phyloP scores from a whole-genome alignment of 2,113 vertebrate species.

The Lepisosteus oculatus region DNA sequence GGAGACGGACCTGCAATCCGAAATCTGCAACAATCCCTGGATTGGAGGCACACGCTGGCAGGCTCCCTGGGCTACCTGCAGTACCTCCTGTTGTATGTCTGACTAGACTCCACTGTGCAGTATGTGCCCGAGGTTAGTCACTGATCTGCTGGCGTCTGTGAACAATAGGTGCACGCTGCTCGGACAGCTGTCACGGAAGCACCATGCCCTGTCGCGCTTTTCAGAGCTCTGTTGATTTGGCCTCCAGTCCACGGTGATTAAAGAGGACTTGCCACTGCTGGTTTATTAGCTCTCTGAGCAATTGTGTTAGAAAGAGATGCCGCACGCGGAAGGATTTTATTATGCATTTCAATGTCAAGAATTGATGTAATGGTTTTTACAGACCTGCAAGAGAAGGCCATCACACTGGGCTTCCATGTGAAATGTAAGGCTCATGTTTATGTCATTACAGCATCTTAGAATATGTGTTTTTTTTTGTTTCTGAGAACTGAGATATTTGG shows the following conservation, averaged over 20 bases:
- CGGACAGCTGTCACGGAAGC: neutral
- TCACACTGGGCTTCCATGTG: too few relatives aligned
- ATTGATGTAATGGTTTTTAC: too few relatives aligned
- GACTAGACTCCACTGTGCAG: slow-evolving; percentile 41
- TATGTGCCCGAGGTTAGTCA: slow-evolving; percentile 54
- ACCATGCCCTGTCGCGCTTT: neutral
- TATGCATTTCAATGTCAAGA: too few relatives aligned
- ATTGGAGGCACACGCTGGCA: neutral
- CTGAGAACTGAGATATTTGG: too few relatives aligned
- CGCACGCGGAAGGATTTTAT: too few relatives aligned
- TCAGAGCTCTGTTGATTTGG: neutral
- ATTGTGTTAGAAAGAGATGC: too few relatives aligned
- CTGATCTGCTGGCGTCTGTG: slow-evolving; percentile 50
- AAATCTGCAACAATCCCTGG: neutral
- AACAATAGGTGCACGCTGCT: slow-evolving; percentile 38
- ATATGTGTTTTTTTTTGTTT: too few relatives aligned
- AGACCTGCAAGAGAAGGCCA: too few relatives aligned
- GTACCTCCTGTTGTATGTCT: neutral
- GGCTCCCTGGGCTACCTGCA: neutral
- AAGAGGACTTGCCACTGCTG: neutral
- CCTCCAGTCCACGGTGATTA: neutral
- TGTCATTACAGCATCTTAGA: too few relatives aligned
- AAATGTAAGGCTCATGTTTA: too few relatives aligned
- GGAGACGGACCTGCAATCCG: too few relatives aligned
- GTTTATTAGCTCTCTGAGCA: too few relatives aligned